phyloP scores from a whole-genome alignment of 1,140 invertebrate species.

The Drosophila arizonae region DNA sequence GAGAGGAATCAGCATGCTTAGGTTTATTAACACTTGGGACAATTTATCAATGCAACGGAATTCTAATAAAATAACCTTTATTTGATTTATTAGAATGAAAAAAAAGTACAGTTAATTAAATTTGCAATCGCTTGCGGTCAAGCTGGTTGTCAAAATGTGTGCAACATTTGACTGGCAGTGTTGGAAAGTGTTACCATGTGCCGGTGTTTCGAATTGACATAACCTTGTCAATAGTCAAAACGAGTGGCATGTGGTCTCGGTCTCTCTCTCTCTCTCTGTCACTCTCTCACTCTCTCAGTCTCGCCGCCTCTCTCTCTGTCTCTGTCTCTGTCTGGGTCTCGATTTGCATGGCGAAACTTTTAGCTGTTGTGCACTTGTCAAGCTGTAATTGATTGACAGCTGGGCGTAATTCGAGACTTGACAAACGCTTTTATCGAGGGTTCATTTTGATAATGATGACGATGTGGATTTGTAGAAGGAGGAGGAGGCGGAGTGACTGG shows the following conservation, averaged over 20 bases:
- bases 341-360: conserved; percentile 22
- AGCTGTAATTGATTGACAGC: conserved; percentile 67
- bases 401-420: conserved; percentile 60
- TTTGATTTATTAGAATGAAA: no score
- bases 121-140: conserved; percentile 1
- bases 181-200: neutral
- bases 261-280: neutral
- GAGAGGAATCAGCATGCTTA: neutral
- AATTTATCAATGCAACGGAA: no score
- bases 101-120: neutral
- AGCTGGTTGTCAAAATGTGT: neutral
- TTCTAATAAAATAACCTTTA: neutral
- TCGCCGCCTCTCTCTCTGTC: neutral
- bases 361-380: conserved; percentile 43
- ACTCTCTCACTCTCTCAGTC: neutral
- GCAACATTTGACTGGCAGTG: conserved; percentile 1
- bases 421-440: conserved; percentile 62
- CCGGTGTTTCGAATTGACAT: neutral
- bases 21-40: no score
- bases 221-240: conserved; percentile 18
- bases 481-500: no score
- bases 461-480: no score
- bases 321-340: conserved; percentile 4
- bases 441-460: conserved; percentile 57
- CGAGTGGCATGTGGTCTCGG: conserved; percentile 10